These are phyloP conservation scores for Synanthedon tipuliformis DNA, from an alignment of 2,888 invertebrate genomes.

Conservation along the genomic window DNA sequence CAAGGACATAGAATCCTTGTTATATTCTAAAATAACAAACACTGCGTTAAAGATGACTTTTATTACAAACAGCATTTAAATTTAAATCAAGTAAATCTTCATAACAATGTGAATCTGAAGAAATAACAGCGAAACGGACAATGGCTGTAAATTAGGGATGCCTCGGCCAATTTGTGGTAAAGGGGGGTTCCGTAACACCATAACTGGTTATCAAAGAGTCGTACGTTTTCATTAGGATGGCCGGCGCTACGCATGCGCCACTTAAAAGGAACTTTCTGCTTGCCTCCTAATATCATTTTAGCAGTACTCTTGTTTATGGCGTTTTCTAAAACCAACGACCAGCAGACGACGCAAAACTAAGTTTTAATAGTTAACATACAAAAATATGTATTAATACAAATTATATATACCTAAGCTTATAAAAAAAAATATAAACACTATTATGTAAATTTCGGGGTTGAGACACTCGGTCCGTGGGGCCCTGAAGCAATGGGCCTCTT, in stretches of 20 bases:
- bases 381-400: no score
- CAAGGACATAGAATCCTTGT: no score
- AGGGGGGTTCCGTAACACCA: conserved; percentile 39
- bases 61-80: neutral
- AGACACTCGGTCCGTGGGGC: no score
- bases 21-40: no score
- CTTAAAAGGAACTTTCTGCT: conserved; percentile 27
- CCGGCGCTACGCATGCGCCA: conserved; percentile 22
- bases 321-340: neutral
- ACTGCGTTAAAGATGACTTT: no score
- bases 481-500: no score
- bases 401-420: no score
- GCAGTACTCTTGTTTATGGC: neutral
- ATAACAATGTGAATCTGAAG: conserved; percentile 8
- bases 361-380: no score
- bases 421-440: no score
- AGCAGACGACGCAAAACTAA: no score
- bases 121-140: conserved; percentile 26
- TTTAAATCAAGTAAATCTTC: conserved; percentile 1
- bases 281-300: conserved; percentile 9
- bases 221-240: conserved; percentile 57
- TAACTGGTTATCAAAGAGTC: conserved; percentile 63
- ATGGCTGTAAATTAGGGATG: conserved; percentile 37
- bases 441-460: no score
- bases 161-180: conserved; percentile 40